Percentiles rank a stretch among this genome's conserved stretches.
Evolutionary conservation across 2,113 vertebrate species (phyloP).

Genomic region (Sinosuthora webbiana): DNA sequence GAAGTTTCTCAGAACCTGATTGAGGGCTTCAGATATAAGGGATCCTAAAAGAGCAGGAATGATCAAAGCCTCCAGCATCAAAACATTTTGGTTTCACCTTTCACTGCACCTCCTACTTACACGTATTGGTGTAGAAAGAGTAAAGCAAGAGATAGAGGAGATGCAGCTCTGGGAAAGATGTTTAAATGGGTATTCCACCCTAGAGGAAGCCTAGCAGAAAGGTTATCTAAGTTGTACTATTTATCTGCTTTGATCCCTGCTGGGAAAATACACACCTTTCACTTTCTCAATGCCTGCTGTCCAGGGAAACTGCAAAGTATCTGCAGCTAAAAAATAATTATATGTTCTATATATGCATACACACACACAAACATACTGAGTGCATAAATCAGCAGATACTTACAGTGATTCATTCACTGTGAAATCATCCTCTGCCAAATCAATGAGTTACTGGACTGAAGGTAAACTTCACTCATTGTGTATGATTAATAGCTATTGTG

Average conservation of each 20-base stretch:
- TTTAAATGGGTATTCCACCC: neutral
- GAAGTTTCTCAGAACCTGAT: slow-evolving; percentile 44
- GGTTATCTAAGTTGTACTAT: neutral
- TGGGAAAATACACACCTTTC: slow-evolving; percentile 11
- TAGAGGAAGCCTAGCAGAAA: neutral
- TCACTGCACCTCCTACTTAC: slow-evolving; percentile 23
- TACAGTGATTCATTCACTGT: neutral
- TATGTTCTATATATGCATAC: neutral
- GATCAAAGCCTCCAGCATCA: slow-evolving; percentile 31
- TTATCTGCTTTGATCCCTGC: slow-evolving; percentile 21
- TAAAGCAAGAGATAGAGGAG: neutral
- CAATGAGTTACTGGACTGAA: neutral
- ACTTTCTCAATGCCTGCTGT: neutral
- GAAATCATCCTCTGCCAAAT: neutral
- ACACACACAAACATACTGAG: neutral
- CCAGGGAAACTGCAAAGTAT: neutral
- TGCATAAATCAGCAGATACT: neutral
- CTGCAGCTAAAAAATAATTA: neutral
- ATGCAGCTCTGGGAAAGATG: neutral
- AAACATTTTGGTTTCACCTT: slow-evolving; percentile 54
- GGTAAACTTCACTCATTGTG: neutral
- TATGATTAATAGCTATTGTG: neutral
- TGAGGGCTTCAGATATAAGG: slow-evolving; percentile 7
- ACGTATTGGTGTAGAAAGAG: neutral
- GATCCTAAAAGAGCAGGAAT: slow-evolving; percentile 5